phyloP scores from a whole-genome alignment of 2,113 vertebrate species.

The Redunca redunca region DNA sequence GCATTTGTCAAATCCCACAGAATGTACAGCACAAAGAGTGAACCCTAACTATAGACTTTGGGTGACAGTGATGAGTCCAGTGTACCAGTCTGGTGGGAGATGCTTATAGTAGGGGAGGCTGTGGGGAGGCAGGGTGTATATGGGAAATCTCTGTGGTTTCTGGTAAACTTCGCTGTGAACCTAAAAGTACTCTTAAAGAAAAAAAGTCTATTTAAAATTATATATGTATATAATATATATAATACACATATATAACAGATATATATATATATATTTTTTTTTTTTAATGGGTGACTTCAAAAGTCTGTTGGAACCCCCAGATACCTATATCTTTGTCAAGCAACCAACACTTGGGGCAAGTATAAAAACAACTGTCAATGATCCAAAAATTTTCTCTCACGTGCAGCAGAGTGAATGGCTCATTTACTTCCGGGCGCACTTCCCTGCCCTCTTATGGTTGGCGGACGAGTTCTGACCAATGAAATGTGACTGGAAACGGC shows the following conservation, averaged over 20 bases:
- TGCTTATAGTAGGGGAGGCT: not conserved
- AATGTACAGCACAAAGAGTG: not conserved
- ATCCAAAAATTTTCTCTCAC: not conserved
- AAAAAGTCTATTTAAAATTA: not conserved
- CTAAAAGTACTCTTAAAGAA: not conserved
- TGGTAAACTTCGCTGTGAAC: not conserved
- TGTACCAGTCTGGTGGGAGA: not conserved
- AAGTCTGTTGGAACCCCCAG: not conserved
- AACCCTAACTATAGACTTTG: not conserved
- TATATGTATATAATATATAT: not conserved
- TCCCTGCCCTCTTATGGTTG: not conserved
- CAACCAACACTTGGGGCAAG: not conserved
- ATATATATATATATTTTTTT: not conserved
- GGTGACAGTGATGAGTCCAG: not conserved
- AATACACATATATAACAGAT: not conserved
- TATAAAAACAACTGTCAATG: not conserved
- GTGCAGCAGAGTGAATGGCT: fast-evolving
- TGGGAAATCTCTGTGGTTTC: not conserved
- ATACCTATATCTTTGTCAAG: not conserved
- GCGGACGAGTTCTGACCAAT: not conserved
- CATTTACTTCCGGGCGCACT: fast-evolving
- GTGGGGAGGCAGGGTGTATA: not conserved
- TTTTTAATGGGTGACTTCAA: not conserved
- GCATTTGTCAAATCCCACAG: not conserved
- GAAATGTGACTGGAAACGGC: not conserved